Conservation (phyloP, 2,888 invertebrate species). For the Himalopsyche japonica region DNA sequence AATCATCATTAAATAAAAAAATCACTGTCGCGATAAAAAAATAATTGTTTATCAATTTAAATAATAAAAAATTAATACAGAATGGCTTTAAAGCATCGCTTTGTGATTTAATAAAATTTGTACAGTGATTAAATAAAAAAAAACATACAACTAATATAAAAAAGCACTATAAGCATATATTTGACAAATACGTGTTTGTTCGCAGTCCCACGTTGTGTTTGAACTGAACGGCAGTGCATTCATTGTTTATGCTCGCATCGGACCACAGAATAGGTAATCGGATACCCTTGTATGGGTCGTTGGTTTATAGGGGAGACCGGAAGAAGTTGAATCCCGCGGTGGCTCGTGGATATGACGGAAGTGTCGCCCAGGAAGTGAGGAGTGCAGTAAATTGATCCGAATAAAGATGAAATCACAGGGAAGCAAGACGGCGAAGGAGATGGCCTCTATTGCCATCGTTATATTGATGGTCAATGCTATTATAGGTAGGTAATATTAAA, state of each 20-base stretch:
- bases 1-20: too few relatives aligned
- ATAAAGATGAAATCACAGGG: conserved; percentile 16
- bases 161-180: not conserved
- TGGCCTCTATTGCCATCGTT: conserved; percentile 21
- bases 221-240: not conserved
- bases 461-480: conserved; percentile 17
- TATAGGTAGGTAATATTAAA: conserved; percentile 23
- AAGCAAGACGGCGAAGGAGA: conserved; percentile 10
- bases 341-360: conserved; percentile 4
- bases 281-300: not conserved
- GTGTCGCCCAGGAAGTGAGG: conserved; percentile 4
- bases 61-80: too few relatives aligned
- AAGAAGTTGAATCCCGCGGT: not conserved
- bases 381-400: conserved; percentile 8
- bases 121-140: not conserved
- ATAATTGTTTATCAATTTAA: too few relatives aligned
- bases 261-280: not conserved
- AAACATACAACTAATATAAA: not conserved
- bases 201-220: not conserved
- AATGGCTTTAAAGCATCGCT: too few relatives aligned
- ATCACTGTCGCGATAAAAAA: too few relatives aligned
- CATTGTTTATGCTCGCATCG: not conserved
- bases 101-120: too few relatives aligned
- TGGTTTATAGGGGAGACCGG: not conserved
- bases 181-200: not conserved